Evolutionary conservation across 2,113 vertebrate species (phyloP), one percentile per base, ranked within the genome.

Genomic region (Struthidea cinerea): DNA sequence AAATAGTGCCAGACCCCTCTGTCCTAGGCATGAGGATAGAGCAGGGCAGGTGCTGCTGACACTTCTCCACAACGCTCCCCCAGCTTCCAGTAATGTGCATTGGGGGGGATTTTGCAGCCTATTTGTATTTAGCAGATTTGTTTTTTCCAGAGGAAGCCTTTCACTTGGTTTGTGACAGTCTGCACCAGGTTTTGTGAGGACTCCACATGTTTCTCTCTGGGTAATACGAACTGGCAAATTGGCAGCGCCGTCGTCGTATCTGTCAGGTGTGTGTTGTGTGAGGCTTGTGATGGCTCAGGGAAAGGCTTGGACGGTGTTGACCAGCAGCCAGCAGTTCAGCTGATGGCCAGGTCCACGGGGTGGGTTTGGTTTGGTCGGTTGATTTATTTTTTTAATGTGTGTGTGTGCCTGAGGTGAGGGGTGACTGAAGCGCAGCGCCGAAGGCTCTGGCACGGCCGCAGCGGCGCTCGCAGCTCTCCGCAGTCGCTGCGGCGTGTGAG

Each of bases 211-310:
- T 89, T 76, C 44, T 76, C 5, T 60, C 9, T 32, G 50, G n/a
- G n/a, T 10, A 26, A 26, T 3, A 9, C 3, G 55, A 89, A 41
- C n/a, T 22, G 44, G 81, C 41, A 53, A 20, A 70, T 7, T 32
- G 59, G 23, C 47, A 19, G 32, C 33, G 32, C 27, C 1, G 1
- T 22, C 24, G 9, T 42, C 0, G 0, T 57, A 7, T 14, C 33
- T 37, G 14, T 13, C 1, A 2, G 16, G 32, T 22, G 4, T 42
- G 37, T 37, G 39, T 35, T 55, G 12, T 33, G 64, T 3, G 32
- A 59, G 60, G 52, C 42, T 73, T 19, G 18, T 44, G 42, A 18
- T 35, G 42, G 64, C 41, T 64, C 42, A 27, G 13, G 75, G 6
- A n/a, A 71, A 24, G 49, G 42, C 44, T 24, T 16, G 56, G 27